Conservation (phyloP, 2,888 invertebrate genomes). For the Chouioia cunea region DNA sequence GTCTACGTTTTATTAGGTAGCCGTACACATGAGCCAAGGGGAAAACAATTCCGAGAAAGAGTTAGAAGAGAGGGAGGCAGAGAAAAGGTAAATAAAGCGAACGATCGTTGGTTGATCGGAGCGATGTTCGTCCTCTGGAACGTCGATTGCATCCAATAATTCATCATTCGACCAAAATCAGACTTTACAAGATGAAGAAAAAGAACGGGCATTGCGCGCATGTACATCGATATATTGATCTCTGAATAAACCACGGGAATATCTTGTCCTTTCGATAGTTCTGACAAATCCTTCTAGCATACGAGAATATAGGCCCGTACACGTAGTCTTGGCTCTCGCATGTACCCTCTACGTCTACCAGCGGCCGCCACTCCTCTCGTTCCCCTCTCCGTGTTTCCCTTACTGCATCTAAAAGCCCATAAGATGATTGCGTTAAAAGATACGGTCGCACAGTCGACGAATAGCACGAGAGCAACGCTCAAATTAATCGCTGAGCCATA, state of each 20-base stretch:
- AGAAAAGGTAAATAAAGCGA: slow-evolving; percentile 45
- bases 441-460: no score
- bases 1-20: slow-evolving; percentile 40
- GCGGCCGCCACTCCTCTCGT: slow-evolving; percentile 54
- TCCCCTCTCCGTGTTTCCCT: slow-evolving; percentile 43
- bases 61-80: slow-evolving; percentile 44
- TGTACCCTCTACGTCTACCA: slow-evolving; percentile 65
- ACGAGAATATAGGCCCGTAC: slow-evolving; percentile 63
- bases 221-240: slow-evolving; percentile 14
- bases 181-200: slow-evolving; percentile 38
- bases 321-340: slow-evolving; percentile 64
- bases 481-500: no score
- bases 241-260: slow-evolving; percentile 47
- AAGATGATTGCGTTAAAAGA: no score
- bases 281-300: slow-evolving; percentile 54
- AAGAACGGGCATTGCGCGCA: slow-evolving; percentile 20
- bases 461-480: neutral
- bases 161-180: slow-evolving; percentile 38
- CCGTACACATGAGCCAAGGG: slow-evolving; percentile 44
- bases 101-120: no score
- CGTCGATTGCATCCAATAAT: no score
- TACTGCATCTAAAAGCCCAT: slow-evolving; percentile 43
- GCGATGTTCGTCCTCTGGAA: slow-evolving; percentile 23
- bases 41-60: slow-evolving; percentile 35
- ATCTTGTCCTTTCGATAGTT: slow-evolving; percentile 52